Evolutionary conservation across 2,797 vertebrate species (phyloP), one percentile per base, ranked within the genome.

Genomic region (Diglossa cyanea): DNA sequence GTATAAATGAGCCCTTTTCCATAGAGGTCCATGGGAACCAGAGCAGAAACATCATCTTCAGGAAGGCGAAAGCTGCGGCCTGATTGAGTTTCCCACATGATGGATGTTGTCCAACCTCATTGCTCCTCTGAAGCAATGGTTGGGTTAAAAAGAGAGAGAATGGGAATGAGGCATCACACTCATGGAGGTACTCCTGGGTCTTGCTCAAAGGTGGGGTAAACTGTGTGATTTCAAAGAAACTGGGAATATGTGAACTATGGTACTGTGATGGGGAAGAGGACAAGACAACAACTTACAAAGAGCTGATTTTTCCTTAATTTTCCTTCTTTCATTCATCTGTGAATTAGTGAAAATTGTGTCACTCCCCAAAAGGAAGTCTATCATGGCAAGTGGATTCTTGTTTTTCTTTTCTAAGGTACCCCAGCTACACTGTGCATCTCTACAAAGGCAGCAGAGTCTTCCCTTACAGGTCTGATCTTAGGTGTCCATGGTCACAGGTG

Each of bases 381-480:
- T 5, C 3, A 7, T 44, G 25, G 47, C 11, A 68, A 25, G 0
- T 2, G 1, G 40, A 40, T 7, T 40, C 40, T 40, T 35, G 35
- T 35, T 35, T 90, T 77, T 62, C 10, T 28, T 73, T 25, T 51
- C 7, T 20, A 7, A 73, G 4, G 10, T 28, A 23, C 1, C 13
- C 10, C 21, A 45, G 1, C 13, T 58, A 31, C 13, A 39, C 15
- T 11, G 9, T 39, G 7, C 11, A 24, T 7, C 11, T 58, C 33
- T 11, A 2, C 35, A 86, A 88, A 73, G 33, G 37, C 70, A 37
- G 48, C n/a, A 24, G 30, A 75, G 10, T 26, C 70, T 42, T 85
- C 8, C 6, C 21, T 33, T 62, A 18, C n/a, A 40, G 28, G 14
- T 55, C 47, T 81, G 23, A 45, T 31, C 33, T 73, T 44, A 5